Base-by-base conservation (phyloP, 2,888 invertebrate species). In the Exocentrus adspersus region DNA sequence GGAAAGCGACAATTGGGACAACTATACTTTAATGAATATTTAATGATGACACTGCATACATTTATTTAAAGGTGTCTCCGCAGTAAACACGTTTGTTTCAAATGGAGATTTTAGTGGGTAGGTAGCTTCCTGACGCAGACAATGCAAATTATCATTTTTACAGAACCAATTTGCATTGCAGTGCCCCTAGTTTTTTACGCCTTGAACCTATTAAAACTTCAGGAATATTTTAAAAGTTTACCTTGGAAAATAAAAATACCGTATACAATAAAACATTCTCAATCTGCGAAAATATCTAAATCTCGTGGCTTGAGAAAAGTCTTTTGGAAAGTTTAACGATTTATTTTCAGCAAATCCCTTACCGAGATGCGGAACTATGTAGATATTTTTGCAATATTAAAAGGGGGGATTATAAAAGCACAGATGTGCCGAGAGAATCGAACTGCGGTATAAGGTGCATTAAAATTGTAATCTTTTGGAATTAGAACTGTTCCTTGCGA, bases 341-440 rank as follows among this genome's bases (percentile, higher is more conserved):
- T 70, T 70, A 70, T 68, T 70, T 70, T 63, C 64, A 53, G 53
- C 58, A 70, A 72, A 70, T 70, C 72, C 70, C 67, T 21, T 57
- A 62, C 57, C 57, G 66, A 68, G 70, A 67, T 53, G 67, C 54
- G 64, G 59, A 63, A 56, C 58, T 67, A 64, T 67, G 71, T 70
- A 70, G 60, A 64, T 65, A 64, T 72, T 70, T 72, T 67, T 71
- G 64, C 62, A 66, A 67, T 68, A 69, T 69, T 68, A 71, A 69
- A 53, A 68, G 65, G 64, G 41, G 70, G 68, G 70, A 70, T 70
- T 70, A 60, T 68, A 62, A 68, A 68, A 65, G 61, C 68, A 68
- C 70, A 73, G 70, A 73, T 70, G 70, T 69, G 69, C 60, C 63
- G 53, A 46, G 57, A 61, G 67, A 61, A 69, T 69, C 64, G 67